A percentile compares a stretch with the other conserved stretches of the same genome.
phyloP scores from a whole-genome alignment of 1,140 invertebrate genomes.

The Latrodectus geometricus region DNA sequence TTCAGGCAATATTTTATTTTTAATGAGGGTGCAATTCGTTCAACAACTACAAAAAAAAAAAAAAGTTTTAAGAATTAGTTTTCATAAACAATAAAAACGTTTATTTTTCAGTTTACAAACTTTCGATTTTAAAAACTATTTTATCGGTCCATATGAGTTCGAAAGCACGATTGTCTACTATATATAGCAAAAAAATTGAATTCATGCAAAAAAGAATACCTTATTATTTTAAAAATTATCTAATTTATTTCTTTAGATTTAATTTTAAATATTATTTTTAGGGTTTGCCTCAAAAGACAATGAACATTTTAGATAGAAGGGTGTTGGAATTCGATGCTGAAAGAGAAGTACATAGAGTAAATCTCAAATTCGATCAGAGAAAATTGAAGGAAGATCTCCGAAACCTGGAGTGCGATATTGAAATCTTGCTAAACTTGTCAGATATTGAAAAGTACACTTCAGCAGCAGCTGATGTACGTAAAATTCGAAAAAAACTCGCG shows the following conservation, averaged over 20 bases:
- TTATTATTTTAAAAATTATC: too few relatives aligned
- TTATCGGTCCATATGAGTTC: background rate
- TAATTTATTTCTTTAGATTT: too few relatives aligned
- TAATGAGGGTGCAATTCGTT: too few relatives aligned
- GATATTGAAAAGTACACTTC: background rate
- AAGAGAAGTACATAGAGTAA: constrained; percentile 8
- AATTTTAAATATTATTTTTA: background rate
- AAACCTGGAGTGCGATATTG: background rate
- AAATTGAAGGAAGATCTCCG: constrained; percentile 2
- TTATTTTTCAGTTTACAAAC: too few relatives aligned
- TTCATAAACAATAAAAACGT: too few relatives aligned
- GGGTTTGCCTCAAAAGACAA: constrained; percentile 35
- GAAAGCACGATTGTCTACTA: too few relatives aligned
- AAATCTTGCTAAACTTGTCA: background rate
- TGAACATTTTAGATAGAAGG: constrained; percentile 1
- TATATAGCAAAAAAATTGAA: too few relatives aligned
- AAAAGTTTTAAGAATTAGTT: too few relatives aligned
- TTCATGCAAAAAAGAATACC: too few relatives aligned
- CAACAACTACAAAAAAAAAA: too few relatives aligned
- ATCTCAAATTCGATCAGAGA: constrained; percentile 3
- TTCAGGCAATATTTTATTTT: too few relatives aligned
- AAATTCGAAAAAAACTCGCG: constrained; percentile 16
- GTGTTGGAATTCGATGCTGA: constrained; percentile 11
- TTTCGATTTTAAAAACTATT: too few relatives aligned
- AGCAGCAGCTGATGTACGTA: constrained; percentile 10